Evolutionary conservation across 2,797 vertebrate species (phyloP).

Genomic region (Chelmon rostratus): DNA sequence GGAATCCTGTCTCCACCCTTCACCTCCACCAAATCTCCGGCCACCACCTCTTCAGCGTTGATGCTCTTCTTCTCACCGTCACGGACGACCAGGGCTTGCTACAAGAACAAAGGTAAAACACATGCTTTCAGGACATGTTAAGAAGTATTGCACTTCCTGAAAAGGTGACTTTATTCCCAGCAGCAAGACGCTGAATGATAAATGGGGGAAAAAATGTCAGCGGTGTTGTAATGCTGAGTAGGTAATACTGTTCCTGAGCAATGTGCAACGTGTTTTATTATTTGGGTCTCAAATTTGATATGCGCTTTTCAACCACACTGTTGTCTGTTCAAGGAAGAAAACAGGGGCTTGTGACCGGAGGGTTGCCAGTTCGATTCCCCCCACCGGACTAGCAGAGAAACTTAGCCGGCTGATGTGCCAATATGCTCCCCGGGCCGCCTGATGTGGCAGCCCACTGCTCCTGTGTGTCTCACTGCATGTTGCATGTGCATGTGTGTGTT

Average conservation of each 20-base stretch:
- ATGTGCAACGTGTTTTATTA: constrained; percentile 5
- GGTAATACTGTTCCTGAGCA: not conserved
- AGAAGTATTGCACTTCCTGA: not conserved
- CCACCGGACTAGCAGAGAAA: no score
- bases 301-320: not conserved
- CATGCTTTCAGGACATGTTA: not conserved
- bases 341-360: no score
- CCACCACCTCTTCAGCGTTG: constrained; percentile 94
- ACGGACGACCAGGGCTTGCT: constrained; percentile 97
- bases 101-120: constrained; percentile 11
- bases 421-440: no score
- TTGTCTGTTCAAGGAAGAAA: not conserved
- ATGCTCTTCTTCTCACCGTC: constrained; percentile 95
- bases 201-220: not conserved
- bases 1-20: constrained; percentile 97
- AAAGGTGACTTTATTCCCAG: not conserved
- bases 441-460: no score
- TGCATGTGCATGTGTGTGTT: no score
- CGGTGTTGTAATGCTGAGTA: not conserved
- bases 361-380: no score
- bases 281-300: not conserved
- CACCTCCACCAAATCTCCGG: constrained; percentile 95
- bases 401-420: no score
- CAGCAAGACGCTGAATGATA: not conserved
- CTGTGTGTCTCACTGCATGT: no score